Evolutionary conservation across 2,113 vertebrate genomes (phyloP).

Genomic region (Psilopsiagon aurifrons): DNA sequence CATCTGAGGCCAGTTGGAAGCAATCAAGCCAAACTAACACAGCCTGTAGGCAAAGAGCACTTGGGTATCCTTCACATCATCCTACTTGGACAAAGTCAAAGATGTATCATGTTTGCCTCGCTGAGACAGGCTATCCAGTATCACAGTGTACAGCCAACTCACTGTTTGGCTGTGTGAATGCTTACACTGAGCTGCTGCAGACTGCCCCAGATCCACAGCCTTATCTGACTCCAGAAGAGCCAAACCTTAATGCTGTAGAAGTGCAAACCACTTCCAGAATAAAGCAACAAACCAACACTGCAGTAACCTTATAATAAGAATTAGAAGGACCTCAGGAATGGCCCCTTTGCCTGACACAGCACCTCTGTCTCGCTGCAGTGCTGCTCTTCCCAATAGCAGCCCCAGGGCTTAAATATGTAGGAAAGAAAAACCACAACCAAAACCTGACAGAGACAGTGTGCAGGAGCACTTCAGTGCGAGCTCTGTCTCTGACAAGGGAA

Average conservation of each 20-base stretch:
- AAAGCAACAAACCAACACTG: neutral
- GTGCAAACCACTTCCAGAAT: neutral
- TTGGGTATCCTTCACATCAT: neutral
- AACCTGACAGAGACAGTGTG: neutral
- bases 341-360: neutral
- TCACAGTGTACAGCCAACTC: neutral
- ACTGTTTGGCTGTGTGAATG: neutral
- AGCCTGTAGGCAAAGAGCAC: neutral
- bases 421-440: neutral
- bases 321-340: neutral
- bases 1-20: neutral
- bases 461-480: neutral
- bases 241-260: neutral
- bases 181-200: neutral
- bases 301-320: neutral
- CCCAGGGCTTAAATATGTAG: neutral
- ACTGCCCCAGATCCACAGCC: neutral
- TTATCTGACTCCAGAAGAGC: neutral
- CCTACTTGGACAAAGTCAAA: neutral
- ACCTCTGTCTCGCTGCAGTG: neutral
- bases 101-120: neutral
- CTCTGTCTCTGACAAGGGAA: neutral
- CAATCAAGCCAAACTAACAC: neutral
- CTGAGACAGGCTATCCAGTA: neutral
- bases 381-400: neutral